These are phyloP conservation scores for Archilochus colubris DNA, from an alignment of 2,113 vertebrate species.

Conservation along the genomic window DNA sequence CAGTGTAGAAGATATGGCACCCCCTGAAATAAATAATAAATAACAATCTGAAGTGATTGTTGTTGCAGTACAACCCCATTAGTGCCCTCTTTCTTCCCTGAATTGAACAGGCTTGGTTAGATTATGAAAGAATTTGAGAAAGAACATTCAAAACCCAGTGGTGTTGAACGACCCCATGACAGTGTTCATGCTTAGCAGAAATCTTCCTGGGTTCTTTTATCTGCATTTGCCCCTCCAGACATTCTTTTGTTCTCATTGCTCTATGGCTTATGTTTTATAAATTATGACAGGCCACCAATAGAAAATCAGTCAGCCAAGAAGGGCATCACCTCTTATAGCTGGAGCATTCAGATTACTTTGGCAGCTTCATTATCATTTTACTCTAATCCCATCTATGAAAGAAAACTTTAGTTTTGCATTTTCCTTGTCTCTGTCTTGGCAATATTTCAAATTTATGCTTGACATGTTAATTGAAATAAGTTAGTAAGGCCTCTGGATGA, in stretches of 20 bases:
- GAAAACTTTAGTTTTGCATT: conserved; percentile 18
- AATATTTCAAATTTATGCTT: conserved; percentile 58
- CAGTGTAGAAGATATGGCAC: not conserved
- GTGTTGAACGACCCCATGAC: not conserved
- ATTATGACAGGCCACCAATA: conserved; percentile 69
- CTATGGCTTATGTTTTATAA: conserved; percentile 66
- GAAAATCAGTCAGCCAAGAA: conserved; percentile 73
- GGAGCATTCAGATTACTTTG: conserved; percentile 61
- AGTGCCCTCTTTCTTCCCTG: not conserved
- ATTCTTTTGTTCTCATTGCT: conserved; percentile 32
- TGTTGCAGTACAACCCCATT: not conserved
- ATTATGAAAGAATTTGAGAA: not conserved
- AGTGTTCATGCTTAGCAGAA: not conserved
- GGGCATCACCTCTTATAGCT: conserved; percentile 58
- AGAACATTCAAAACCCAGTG: not conserved
- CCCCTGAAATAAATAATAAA: not conserved
- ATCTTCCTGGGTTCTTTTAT: not conserved
- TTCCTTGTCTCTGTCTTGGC: not conserved
- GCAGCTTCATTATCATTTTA: conserved; percentile 68
- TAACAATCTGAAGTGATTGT: not conserved
- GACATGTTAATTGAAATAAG: conserved; percentile 67
- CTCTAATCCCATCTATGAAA: conserved; percentile 66
- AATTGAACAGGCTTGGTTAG: not conserved
- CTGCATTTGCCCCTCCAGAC: not conserved
- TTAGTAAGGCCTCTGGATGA: conserved; percentile 37